Conservation (phyloP, 2,113 vertebrate species). For the Bambusicola thoracicus region DNA sequence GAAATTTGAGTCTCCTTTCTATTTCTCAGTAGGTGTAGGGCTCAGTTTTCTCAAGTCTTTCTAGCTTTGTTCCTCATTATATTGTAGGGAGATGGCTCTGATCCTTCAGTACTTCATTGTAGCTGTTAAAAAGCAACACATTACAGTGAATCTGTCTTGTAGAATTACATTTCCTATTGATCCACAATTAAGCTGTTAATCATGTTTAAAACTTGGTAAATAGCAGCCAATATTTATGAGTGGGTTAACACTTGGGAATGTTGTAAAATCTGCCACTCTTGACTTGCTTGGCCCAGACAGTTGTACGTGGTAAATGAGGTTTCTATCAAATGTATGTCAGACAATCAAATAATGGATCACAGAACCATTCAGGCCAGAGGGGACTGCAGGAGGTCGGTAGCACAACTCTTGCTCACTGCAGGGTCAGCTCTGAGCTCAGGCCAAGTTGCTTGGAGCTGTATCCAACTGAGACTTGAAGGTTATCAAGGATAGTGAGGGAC, state of each 20-base stretch:
- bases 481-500: too few species aligned
- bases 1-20: not conserved
- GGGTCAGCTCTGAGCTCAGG: not conserved
- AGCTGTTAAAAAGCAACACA: not conserved
- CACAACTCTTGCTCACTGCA: not conserved
- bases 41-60: not conserved
- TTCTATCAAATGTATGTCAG: not conserved
- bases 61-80: not conserved
- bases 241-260: not conserved
- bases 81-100: fast-evolving
- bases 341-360: not conserved
- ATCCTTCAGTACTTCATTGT: not conserved
- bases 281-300: not conserved
- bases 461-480: not conserved
- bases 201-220: not conserved
- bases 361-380: not conserved
- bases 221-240: not conserved
- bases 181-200: not conserved
- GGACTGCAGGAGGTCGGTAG: not conserved
- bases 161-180: not conserved
- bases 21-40: not conserved
- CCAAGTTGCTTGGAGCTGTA: not conserved
- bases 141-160: not conserved
- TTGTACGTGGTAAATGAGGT: not conserved
- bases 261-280: not conserved